Evolutionary conservation across 2,113 vertebrate species (phyloP).

Genomic region (Campylomormyrus tamandua): DNA sequence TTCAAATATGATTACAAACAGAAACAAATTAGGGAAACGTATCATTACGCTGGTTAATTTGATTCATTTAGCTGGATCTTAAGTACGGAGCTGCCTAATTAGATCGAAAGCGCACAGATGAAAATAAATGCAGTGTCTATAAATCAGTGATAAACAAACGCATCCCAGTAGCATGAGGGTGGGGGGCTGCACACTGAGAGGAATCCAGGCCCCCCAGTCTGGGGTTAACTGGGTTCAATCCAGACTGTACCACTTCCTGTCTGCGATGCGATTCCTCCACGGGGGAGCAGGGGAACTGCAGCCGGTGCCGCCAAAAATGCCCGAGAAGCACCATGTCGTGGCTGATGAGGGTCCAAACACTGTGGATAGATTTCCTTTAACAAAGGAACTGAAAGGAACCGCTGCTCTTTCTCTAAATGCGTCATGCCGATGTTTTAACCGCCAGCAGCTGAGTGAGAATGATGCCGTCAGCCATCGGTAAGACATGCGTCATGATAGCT

Average conservation of each 20-base stretch:
- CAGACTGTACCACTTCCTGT: not conserved
- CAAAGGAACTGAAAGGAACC: not conserved
- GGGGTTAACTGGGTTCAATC: conserved; percentile 4
- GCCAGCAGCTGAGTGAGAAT: not conserved
- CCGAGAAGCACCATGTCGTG: not conserved
- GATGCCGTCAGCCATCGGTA: not conserved
- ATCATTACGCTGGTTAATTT: conserved; percentile 13
- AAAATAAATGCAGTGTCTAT: conserved; percentile 13
- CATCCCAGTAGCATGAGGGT: not conserved
- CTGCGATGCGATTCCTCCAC: conserved; percentile 13
- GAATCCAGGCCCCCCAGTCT: not conserved
- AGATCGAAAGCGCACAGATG: not conserved
- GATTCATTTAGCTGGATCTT: conserved; percentile 14
- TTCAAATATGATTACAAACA: not conserved
- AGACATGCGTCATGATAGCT: not conserved
- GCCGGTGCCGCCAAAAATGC: too few relatives aligned
- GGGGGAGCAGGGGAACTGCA: not conserved
- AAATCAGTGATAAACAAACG: not conserved
- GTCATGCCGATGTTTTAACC: not conserved
- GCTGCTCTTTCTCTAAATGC: not conserved
- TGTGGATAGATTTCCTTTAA: not conserved
- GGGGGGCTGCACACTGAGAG: not conserved
- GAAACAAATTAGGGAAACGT: conserved; percentile 8
- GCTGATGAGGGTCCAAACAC: not conserved
- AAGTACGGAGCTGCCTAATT: conserved; percentile 4